Evolutionary conservation across 2,113 vertebrate species (phyloP).

Genomic region (Carollia perspicillata): DNA sequence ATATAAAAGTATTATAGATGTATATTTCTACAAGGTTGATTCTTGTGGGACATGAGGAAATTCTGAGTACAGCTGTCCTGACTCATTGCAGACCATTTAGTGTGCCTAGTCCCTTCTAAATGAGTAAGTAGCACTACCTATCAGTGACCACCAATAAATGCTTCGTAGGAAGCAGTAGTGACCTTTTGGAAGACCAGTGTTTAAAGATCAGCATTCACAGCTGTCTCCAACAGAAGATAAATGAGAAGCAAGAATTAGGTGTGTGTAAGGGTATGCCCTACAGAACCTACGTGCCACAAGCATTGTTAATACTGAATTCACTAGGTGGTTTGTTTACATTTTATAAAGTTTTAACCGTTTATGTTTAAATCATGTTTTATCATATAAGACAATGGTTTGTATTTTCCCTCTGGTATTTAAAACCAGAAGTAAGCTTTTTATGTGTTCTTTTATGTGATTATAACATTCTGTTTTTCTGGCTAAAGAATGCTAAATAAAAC

Average conservation of each 20-base stretch:
- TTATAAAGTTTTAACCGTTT: slow-evolving; percentile 22
- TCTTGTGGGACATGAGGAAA: neutral
- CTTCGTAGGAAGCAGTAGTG: neutral
- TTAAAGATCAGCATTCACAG: neutral
- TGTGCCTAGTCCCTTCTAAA: neutral
- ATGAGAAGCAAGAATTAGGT: neutral
- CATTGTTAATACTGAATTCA: neutral
- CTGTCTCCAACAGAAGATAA: neutral
- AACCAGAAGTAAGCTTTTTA: slow-evolving; percentile 1
- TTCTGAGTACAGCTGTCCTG: neutral
- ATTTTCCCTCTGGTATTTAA: slow-evolving; percentile 25
- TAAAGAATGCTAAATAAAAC: neutral
- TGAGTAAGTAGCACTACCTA: neutral
- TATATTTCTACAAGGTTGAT: neutral
- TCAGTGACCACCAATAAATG: neutral
- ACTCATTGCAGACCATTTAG: neutral
- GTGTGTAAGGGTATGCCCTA: neutral
- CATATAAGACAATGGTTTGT: neutral
- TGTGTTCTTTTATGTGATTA: neutral
- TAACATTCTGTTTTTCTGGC: neutral
- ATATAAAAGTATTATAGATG: neutral
- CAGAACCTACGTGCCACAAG: neutral
- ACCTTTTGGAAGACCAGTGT: neutral
- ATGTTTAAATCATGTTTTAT: neutral
- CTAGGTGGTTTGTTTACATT: neutral